phyloP scores from a whole-genome alignment of 2,113 vertebrate species.

The Melanostigma gelatinosum region DNA sequence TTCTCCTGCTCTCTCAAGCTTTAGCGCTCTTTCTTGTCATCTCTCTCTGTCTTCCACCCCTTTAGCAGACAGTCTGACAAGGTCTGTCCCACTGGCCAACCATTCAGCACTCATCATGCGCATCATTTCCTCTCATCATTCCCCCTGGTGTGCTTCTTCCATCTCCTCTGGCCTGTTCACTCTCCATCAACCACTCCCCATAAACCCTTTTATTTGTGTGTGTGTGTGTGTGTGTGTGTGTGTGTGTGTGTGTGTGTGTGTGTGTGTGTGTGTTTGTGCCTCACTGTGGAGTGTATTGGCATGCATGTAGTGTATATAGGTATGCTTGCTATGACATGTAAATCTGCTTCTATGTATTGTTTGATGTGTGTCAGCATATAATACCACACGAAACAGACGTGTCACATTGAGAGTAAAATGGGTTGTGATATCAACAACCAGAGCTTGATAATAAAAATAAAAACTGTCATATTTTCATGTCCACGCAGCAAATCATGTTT shows the following conservation, averaged over 20 bases:
- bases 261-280: background rate
- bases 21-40: conserved; percentile 49
- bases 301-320: background rate
- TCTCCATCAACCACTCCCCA: conserved; percentile 53
- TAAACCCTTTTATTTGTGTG: conserved; percentile 54
- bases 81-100: conserved; percentile 77
- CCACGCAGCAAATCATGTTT: background rate
- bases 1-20: conserved; percentile 41
- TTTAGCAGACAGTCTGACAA: conserved; percentile 76
- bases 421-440: conserved; percentile 16
- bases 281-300: background rate
- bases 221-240: conserved; percentile 17
- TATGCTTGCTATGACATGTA: conserved; percentile 2
- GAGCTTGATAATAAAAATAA: background rate
- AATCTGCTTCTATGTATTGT: conserved; percentile 5
- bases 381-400: background rate
- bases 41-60: conserved; percentile 56
- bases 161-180: conserved; percentile 67
- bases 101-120: conserved; percentile 81
- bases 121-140: conserved; percentile 80
- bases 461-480: background rate
- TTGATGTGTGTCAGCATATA: background rate
- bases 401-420: background rate
- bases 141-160: conserved; percentile 71
- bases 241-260: background rate